Evolutionary conservation across 23 tunicate genomes (phyloP).

Genomic region (Ascidia mentula): DNA sequence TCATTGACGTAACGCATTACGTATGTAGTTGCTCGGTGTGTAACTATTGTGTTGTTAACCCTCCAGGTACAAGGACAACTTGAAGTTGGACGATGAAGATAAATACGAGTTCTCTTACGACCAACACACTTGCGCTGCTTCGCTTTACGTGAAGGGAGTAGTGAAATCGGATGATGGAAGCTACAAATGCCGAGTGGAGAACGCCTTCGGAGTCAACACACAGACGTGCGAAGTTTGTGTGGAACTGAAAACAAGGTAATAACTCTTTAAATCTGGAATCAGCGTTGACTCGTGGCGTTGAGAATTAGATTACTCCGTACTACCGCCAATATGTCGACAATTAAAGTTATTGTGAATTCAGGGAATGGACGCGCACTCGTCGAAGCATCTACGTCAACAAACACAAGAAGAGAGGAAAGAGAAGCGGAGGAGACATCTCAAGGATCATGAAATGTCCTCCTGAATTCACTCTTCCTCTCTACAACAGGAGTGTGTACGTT

Average conservation of each 20-base stretch:
- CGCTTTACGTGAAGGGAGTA: conserved; percentile 83
- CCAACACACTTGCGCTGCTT: conserved; percentile 56
- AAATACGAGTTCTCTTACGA: conserved; percentile 81
- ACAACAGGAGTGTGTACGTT: conserved; percentile 77
- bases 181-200: conserved; percentile 92
- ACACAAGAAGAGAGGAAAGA: conserved; percentile 62
- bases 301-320: no score
- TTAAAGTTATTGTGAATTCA: neutral
- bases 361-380: conserved; percentile 81
- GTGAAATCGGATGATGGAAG: conserved; percentile 77
- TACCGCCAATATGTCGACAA: no score
- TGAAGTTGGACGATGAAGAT: conserved; percentile 64
- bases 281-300: no score
- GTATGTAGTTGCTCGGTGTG: neutral
- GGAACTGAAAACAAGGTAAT: conserved; percentile 61
- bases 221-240: conserved; percentile 78
- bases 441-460: conserved; percentile 70
- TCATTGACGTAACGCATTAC: no score
- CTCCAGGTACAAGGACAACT: conserved; percentile 40
- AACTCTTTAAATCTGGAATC: no score
- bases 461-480: conserved; percentile 92
- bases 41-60: neutral
- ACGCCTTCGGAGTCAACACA: conserved; percentile 61
- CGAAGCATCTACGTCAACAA: conserved; percentile 73
- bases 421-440: conserved; percentile 44